Base-by-base conservation (phyloP, 2,888 invertebrate genomes). In the Limnephilus rhombicus region DNA sequence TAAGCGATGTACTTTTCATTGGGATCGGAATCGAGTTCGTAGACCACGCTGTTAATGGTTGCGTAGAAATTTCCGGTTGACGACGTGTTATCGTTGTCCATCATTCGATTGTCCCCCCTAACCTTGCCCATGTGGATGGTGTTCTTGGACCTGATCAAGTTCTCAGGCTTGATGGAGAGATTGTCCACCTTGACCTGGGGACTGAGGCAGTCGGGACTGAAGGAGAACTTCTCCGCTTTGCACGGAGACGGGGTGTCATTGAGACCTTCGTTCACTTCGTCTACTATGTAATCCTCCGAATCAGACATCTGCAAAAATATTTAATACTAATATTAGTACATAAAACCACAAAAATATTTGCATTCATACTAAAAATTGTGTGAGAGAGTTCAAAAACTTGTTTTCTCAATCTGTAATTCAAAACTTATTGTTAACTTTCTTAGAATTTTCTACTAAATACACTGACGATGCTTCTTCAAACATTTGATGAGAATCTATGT, bases 61-160 rank as follows among this genome's bases (percentile, higher is more conserved):
- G 90, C 87, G 80, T 87, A 91, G 29, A 34, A 89, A 45, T 90
- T 88, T 41, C 89, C 88, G 9, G 68, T 81, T 12, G 45, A 15
- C 90, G 92, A 91, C 41, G 93, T 91, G 80, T 93, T 93, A 37
- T 93, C 93, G 81, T 93, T 92, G 49, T 93, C 93, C 87, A 93
- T 93, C 34, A 92, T 86, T 90, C 91, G 80, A 53, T 91, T 91
- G 34, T 91, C 91, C 37, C 91, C 91, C 45, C 86, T 91, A 29
- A 91, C 49, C 34, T 45, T 80, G 29, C 80, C 80, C 45, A 24
- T 24, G 80, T 90, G 49, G n/a, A 90, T 90, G 29, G 90, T 49
- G 81, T 89, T 89, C 83, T 83, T 82, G 29, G 82, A 34, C 18
- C 83, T 45, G 37, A 85, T 15, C 29, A 91, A 37, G n/a, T 88